Conservation (phyloP, 1,140 invertebrate genomes). For the Papilio polytes region DNA sequence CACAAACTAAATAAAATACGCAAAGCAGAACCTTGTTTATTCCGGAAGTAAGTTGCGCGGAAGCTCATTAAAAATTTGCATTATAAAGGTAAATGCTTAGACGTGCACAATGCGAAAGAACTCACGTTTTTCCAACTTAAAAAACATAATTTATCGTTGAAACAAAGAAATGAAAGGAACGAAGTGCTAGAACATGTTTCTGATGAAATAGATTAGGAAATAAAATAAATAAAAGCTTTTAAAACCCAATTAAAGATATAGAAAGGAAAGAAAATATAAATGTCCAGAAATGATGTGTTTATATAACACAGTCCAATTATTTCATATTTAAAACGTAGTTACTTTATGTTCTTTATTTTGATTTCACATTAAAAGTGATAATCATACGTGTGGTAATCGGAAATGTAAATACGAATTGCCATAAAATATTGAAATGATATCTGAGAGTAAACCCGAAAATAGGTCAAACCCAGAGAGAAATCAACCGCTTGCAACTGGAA, state of each 20-base stretch:
- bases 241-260: background rate
- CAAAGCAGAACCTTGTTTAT: background rate
- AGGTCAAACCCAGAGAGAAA: conserved; percentile 15
- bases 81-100: conserved; percentile 26
- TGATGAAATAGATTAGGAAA: background rate
- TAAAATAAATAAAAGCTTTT: background rate
- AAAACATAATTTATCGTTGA: conserved; percentile 2
- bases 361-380: background rate
- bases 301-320: no score
- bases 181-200: background rate
- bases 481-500: background rate
- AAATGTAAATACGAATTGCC: background rate
- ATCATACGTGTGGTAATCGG: background rate
- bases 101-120: conserved; percentile 17
- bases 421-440: conserved; percentile 10
- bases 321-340: no score
- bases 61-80: conserved; percentile 25
- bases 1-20: background rate
- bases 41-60: background rate
- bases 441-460: background rate
- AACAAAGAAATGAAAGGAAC: background rate
- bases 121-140: conserved; percentile 1
- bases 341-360: background rate
- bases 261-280: no score
- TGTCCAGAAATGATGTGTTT: no score